Conservation (phyloP, 1,140 invertebrate genomes). For the Pseudomyrmex gracilis region DNA sequence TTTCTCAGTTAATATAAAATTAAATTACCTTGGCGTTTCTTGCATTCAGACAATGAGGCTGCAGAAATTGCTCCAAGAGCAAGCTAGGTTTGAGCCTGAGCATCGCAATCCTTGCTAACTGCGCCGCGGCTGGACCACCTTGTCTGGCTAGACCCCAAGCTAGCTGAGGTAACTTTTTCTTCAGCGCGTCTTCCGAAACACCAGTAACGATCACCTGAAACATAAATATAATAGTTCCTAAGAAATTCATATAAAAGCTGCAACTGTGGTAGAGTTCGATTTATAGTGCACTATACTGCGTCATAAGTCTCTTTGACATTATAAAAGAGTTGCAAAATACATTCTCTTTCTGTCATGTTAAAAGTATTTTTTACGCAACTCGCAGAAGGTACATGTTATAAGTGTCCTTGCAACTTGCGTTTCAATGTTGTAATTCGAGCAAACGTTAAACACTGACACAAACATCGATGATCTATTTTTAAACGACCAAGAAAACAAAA, state of each 20-base stretch:
- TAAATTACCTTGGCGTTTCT: slow-evolving; percentile 87
- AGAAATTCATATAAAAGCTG: neutral
- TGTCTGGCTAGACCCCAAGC: slow-evolving; percentile 87
- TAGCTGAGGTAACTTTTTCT: slow-evolving; percentile 83
- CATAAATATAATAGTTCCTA: neutral
- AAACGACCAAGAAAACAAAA: neutral
- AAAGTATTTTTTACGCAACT: slow-evolving; percentile 23
- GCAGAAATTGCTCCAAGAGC: slow-evolving; percentile 88
- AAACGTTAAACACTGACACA: neutral
- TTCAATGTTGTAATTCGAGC: slow-evolving; percentile 12
- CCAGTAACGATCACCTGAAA: slow-evolving; percentile 80
- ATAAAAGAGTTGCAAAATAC: slow-evolving; percentile 1
- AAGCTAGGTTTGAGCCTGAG: slow-evolving; percentile 87
- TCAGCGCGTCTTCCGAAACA: slow-evolving; percentile 82
- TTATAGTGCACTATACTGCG: neutral
- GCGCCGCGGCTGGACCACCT: slow-evolving; percentile 86
- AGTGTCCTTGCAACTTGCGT: slow-evolving; percentile 25
- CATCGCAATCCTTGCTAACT: slow-evolving; percentile 88
- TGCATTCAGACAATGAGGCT: slow-evolving; percentile 88
- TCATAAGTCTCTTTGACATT: slow-evolving; percentile 27
- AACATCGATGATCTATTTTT: neutral
- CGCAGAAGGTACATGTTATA: neutral
- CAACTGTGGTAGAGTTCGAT: neutral
- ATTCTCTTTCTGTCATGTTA: neutral
- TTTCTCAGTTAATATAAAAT: neutral